These are phyloP conservation scores for Eptatretus atami DNA, from an alignment of 2,797 vertebrate genomes.

Conservation along the genomic window DNA sequence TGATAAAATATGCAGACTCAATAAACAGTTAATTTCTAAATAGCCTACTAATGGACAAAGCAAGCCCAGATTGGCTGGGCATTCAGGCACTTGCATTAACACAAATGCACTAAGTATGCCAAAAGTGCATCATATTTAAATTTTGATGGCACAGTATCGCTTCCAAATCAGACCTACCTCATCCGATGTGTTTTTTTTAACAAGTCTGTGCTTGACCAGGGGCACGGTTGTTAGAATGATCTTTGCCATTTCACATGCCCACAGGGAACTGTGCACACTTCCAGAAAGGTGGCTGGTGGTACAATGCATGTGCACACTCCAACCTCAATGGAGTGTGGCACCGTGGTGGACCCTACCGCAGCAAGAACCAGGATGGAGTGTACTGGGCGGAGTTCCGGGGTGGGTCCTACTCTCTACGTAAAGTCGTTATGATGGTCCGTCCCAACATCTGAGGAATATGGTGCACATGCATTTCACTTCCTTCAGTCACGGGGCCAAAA, in stretches of 20 bases:
- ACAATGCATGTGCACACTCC: slow-evolving; percentile 85
- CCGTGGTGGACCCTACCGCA: slow-evolving; percentile 79
- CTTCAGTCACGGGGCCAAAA: too few relatives aligned
- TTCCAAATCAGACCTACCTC: too few relatives aligned
- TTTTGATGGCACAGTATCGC: too few relatives aligned
- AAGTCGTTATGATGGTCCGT: slow-evolving; percentile 73
- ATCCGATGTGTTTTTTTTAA: too few relatives aligned
- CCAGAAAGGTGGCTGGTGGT: slow-evolving; percentile 98
- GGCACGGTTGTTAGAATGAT: not conserved
- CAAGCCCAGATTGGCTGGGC: too few relatives aligned
- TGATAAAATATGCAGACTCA: too few relatives aligned
- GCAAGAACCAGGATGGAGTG: slow-evolving; percentile 78
- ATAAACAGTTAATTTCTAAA: too few relatives aligned
- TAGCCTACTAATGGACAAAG: too few relatives aligned
- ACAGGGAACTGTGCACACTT: slow-evolving; percentile 90
- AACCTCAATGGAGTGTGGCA: slow-evolving; percentile 97
- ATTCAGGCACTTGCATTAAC: too few relatives aligned
- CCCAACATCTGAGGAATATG: slow-evolving; percentile 27
- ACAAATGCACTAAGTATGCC: too few relatives aligned
- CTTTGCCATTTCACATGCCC: slow-evolving; percentile 9
- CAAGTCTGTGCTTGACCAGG: not conserved
- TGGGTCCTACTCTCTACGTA: slow-evolving; percentile 80
- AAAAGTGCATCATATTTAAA: too few relatives aligned
- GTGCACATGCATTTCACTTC: not conserved
- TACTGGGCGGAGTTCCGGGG: slow-evolving; percentile 97